phyloP scores from a whole-genome alignment of 1,140 invertebrate genomes.

The Monomorium pharaonis region DNA sequence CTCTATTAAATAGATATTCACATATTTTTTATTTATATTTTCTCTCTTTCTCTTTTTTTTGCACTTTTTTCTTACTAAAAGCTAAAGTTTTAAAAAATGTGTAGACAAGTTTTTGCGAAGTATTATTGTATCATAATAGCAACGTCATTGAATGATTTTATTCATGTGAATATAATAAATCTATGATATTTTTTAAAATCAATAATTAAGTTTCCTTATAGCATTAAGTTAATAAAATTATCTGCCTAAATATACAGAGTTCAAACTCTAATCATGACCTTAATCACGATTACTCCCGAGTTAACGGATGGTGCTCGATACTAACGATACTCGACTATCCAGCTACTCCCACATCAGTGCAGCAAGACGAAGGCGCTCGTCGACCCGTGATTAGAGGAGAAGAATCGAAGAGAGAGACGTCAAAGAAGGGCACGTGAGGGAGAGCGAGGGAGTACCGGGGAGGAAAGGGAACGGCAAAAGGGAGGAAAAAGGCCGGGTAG shows the following conservation, averaged over 20 bases:
- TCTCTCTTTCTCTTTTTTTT: too few relatives aligned
- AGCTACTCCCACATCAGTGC: constrained; percentile 1
- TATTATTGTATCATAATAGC: not conserved
- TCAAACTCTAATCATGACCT: constrained; percentile 28
- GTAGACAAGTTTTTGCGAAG: not conserved
- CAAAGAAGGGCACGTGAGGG: constrained; percentile 14
- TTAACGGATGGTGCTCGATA: constrained; percentile 43
- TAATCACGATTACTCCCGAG: constrained; percentile 54
- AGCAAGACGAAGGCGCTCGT: constrained; percentile 56
- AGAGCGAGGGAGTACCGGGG: constrained; percentile 2
- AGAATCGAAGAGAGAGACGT: constrained; percentile 58
- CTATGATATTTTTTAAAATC: not conserved
- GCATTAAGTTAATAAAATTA: not conserved
- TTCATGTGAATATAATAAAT: not conserved
- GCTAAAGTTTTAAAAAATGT: too few relatives aligned
- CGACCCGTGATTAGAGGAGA: constrained; percentile 74
- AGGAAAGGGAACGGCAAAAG: not conserved
- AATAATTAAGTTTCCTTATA: not conserved
- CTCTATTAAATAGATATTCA: not conserved
- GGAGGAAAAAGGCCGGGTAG: constrained; percentile 22
- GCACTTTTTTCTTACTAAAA: too few relatives aligned
- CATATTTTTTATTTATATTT: too few relatives aligned
- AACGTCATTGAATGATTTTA: not conserved
- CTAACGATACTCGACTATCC: constrained; percentile 15
- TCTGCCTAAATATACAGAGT: not conserved